A percentile compares a stretch with the other conserved stretches of the same genome.
phyloP scores from a whole-genome alignment of 2,888 invertebrate genomes.

The Hydroisotoma schaefferi region DNA sequence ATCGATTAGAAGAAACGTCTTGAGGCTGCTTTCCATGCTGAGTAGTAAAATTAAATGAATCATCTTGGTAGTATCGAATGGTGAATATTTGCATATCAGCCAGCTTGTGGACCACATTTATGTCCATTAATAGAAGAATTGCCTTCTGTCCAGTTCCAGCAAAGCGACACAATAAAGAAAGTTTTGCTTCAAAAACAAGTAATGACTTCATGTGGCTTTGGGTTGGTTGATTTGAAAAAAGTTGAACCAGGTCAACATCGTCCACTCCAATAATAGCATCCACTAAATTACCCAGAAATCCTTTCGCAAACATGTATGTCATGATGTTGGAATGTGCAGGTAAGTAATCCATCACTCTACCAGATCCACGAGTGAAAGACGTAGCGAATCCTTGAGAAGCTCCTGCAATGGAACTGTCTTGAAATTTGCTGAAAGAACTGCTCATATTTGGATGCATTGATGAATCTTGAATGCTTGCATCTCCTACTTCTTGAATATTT shows the following conservation, averaged over 20 bases:
- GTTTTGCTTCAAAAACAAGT: constrained; percentile 46
- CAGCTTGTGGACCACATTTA: constrained; percentile 36
- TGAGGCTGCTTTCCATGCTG: too few relatives aligned
- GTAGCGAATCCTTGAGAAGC: background rate
- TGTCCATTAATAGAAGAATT: constrained; percentile 39
- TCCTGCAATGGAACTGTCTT: background rate
- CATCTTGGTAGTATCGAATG: constrained; percentile 32
- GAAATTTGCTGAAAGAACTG: background rate
- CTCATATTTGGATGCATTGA: too few relatives aligned
- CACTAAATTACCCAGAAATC: constrained; percentile 40
- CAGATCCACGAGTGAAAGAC: background rate
- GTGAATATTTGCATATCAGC: constrained; percentile 45
- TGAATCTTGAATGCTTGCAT: too few relatives aligned
- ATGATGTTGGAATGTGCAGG: constrained; percentile 12
- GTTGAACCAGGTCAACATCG: constrained; percentile 35
- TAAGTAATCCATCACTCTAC: background rate
- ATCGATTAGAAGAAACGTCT: background rate
- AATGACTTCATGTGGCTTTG: constrained; percentile 36
- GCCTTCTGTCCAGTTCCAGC: constrained; percentile 38
- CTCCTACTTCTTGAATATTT: too few relatives aligned
- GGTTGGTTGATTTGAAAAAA: constrained; percentile 30
- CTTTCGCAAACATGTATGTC: constrained; percentile 38
- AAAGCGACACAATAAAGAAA: constrained; percentile 40
- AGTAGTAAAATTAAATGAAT: background rate
- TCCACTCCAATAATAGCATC: constrained; percentile 37